Evolutionary conservation across 2,888 invertebrate genomes (phyloP).

Genomic region (Eupeodes latifasciatus): DNA sequence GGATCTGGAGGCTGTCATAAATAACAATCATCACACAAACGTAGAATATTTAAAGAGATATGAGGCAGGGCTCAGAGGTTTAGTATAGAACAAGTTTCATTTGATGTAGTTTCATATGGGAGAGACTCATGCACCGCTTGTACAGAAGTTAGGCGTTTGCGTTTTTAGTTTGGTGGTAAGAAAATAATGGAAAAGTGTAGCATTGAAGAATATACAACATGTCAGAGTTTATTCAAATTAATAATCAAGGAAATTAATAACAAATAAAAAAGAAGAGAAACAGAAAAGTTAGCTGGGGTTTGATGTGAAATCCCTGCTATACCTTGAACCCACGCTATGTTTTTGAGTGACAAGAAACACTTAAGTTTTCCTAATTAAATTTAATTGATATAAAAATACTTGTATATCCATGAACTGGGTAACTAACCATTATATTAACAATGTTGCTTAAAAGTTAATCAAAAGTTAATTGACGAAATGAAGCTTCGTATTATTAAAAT

Average conservation of each 20-base stretch:
- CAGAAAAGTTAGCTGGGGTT: too few species aligned
- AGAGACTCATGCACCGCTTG: background rate
- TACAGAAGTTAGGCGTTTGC: slow-evolving; percentile 4
- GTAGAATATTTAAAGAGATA: slow-evolving; percentile 54
- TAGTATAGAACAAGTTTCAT: slow-evolving; percentile 41
- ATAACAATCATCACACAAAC: slow-evolving; percentile 72
- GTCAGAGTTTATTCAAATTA: slow-evolving; percentile 1
- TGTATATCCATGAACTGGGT: too few species aligned
- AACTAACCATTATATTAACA: too few species aligned
- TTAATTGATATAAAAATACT: too few species aligned
- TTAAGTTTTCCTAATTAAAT: too few species aligned
- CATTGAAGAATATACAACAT: background rate
- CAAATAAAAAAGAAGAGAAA: too few species aligned
- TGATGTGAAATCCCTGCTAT: too few species aligned
- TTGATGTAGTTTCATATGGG: background rate
- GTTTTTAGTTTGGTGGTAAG: background rate
- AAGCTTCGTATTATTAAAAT: too few species aligned
- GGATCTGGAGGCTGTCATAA: slow-evolving; percentile 62
- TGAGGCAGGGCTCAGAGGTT: slow-evolving; percentile 37
- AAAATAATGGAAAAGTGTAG: slow-evolving; percentile 1
- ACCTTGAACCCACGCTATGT: too few species aligned
- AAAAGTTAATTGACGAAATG: too few species aligned
- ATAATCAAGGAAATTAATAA: background rate
- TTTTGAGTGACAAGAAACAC: too few species aligned
- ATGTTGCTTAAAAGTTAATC: too few species aligned